A percentile compares a stretch with the other conserved stretches of the same genome.
These are phyloP conservation scores for Aegithalos caudatus DNA, from an alignment of 2,113 vertebrate species.

Conservation along the genomic window DNA sequence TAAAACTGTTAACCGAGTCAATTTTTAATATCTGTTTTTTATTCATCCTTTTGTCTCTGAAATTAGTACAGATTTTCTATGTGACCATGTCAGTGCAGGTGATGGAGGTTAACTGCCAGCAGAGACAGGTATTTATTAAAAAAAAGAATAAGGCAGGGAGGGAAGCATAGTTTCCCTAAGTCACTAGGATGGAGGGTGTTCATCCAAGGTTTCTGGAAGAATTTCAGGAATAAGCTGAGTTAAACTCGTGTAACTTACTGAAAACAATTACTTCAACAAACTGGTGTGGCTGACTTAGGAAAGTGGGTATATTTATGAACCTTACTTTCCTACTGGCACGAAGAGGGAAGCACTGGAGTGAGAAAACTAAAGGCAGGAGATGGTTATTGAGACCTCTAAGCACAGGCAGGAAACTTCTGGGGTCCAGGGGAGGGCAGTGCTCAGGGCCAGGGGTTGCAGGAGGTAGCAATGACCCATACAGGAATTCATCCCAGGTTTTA, in stretches of 20 bases:
- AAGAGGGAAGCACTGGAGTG: not conserved
- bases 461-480: not conserved
- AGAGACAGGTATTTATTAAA: not conserved
- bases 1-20: not conserved
- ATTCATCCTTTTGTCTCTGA: not conserved
- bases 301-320: not conserved
- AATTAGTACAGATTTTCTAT: not conserved
- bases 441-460: fast-evolving
- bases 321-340: not conserved
- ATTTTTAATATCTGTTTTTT: not conserved
- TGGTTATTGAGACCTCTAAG: not conserved
- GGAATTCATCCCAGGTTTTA: not conserved
- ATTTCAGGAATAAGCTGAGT: not conserved
- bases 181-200: not conserved
- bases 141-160: not conserved
- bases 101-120: not conserved
- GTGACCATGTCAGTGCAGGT: not conserved
- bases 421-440: not conserved
- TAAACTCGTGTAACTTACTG: not conserved
- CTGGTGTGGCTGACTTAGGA: not conserved
- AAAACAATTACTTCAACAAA: not conserved
- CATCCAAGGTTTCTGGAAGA: not conserved
- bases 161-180: not conserved
- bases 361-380: not conserved
- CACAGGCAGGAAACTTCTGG: not conserved